Percentiles rank a stretch among this genome's conserved stretches.
These are phyloP conservation scores for Aphidius ervi DNA, from an alignment of 1,140 invertebrate genomes.

Conservation along the genomic window DNA sequence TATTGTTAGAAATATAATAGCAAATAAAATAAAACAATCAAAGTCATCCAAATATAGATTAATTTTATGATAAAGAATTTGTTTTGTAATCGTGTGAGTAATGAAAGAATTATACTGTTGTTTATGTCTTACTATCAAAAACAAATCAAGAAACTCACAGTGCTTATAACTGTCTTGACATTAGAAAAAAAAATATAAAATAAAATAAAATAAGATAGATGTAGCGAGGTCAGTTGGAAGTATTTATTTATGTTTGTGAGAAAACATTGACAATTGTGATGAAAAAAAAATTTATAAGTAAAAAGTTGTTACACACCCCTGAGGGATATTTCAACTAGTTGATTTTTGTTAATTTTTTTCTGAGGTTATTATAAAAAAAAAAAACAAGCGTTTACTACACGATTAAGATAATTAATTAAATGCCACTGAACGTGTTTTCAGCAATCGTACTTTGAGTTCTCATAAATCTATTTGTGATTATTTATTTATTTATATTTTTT, in stretches of 20 bases:
- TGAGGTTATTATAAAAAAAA: slow-evolving; percentile 25
- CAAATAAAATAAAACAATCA: too few species aligned
- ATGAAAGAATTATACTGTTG: not conserved
- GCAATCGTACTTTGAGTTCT: slow-evolving; percentile 11
- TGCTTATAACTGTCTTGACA: not conserved
- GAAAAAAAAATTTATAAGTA: slow-evolving; percentile 3
- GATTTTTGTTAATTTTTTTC: not conserved
- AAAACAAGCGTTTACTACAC: slow-evolving; percentile 35
- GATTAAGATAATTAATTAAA: slow-evolving; percentile 50
- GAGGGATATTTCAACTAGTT: not conserved
- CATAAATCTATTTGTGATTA: slow-evolving; percentile 9
- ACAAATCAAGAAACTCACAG: slow-evolving; percentile 3
- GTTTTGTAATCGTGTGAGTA: not conserved
- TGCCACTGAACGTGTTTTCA: slow-evolving; percentile 27
- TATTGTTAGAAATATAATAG: too few species aligned
- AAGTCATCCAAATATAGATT: not conserved
- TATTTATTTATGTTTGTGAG: slow-evolving; percentile 8
- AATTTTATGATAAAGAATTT: not conserved
- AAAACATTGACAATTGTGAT: slow-evolving; percentile 14
- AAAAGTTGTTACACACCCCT: not conserved
- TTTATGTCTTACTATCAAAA: slow-evolving; percentile 11
- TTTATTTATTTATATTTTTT: slow-evolving; percentile 4
- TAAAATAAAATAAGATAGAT: too few species aligned
- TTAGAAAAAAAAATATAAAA: too few species aligned
- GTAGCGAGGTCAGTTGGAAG: not conserved